Evolutionary conservation across 2,888 invertebrate species (phyloP).

Genomic region (Hyposoter dolosus): DNA sequence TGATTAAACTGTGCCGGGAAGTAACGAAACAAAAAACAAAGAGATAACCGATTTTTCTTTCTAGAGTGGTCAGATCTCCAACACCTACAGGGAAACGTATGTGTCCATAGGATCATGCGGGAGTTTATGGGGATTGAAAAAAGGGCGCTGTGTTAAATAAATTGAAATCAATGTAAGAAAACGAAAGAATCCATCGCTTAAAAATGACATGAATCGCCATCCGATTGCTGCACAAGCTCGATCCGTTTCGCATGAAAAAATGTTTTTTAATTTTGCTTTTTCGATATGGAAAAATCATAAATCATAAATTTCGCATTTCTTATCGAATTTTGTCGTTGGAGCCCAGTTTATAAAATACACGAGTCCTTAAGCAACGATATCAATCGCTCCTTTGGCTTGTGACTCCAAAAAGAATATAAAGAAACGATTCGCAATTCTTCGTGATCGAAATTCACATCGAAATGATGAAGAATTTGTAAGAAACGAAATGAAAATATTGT

Average conservation of each 20-base stretch:
- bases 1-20: constrained; percentile 32
- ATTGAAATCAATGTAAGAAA: neutral
- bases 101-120: constrained; percentile 47
- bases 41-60: constrained; percentile 65
- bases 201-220: neutral
- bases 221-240: neutral
- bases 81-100: constrained; percentile 76
- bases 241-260: neutral
- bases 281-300: neutral
- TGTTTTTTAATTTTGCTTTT: neutral
- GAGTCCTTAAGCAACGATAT: neutral
- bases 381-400: neutral
- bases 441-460: neutral
- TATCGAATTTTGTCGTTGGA: no score
- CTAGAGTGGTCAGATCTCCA: constrained; percentile 83
- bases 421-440: neutral
- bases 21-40: constrained; percentile 35
- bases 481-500: neutral
- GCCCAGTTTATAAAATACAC: no score
- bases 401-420: neutral
- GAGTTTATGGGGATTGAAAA: neutral
- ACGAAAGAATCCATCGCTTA: constrained; percentile 8
- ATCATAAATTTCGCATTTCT: no score
- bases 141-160: constrained; percentile 38
- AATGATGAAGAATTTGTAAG: neutral